Evolutionary conservation across 2,113 vertebrate species (phyloP).

Genomic region (Erinaceus europaeus): DNA sequence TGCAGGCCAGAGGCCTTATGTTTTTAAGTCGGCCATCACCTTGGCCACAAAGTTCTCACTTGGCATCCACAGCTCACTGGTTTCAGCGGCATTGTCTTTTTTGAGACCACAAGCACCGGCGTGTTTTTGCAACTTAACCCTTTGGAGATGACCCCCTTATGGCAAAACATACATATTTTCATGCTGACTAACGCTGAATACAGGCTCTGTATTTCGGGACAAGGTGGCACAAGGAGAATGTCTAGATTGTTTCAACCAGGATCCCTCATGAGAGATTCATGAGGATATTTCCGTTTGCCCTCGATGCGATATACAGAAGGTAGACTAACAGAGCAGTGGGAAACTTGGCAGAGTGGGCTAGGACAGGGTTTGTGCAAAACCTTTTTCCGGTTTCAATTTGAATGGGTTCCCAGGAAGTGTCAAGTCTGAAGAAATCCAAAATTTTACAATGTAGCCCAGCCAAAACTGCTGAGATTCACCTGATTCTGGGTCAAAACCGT

Average conservation of each 20-base stretch:
- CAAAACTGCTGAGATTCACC: constrained; percentile 79
- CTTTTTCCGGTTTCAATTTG: constrained; percentile 80
- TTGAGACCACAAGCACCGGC: background rate
- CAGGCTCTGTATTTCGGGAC: constrained; percentile 52
- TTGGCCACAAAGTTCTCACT: constrained; percentile 18
- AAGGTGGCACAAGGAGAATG: constrained; percentile 71
- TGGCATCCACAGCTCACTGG: constrained; percentile 4
- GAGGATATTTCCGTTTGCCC: constrained; percentile 75
- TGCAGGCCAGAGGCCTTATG: background rate
- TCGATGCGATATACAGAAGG: constrained; percentile 73
- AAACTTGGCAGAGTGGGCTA: constrained; percentile 72
- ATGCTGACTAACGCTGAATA: constrained; percentile 21
- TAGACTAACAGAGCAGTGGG: constrained; percentile 75
- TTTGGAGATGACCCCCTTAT: constrained; percentile 57
- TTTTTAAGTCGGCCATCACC: constrained; percentile 48
- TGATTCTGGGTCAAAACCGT: constrained; percentile 78
- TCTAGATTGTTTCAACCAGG: constrained; percentile 71
- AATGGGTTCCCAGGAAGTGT: constrained; percentile 80
- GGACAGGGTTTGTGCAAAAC: constrained; percentile 76
- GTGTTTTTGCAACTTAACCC: constrained; percentile 54
- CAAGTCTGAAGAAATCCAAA: constrained; percentile 78
- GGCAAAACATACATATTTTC: constrained; percentile 54
- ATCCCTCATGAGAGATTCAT: constrained; percentile 79
- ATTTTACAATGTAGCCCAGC: constrained; percentile 76
- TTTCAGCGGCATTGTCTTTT: constrained; percentile 14